Evolutionary conservation across 2,888 invertebrate genomes (phyloP).

Genomic region (Halictus ligatus): DNA sequence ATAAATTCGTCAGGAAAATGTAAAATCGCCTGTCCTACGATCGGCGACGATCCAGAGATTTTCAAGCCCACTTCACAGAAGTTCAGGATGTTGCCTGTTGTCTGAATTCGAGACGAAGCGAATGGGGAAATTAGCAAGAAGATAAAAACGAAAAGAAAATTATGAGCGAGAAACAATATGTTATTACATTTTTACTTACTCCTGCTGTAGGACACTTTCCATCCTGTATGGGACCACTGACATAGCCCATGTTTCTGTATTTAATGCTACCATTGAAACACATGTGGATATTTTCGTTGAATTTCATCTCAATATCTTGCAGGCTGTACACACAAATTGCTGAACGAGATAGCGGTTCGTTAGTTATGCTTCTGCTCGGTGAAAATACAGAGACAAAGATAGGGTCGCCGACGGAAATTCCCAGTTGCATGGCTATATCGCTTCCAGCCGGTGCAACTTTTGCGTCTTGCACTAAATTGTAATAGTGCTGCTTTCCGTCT

Average conservation of each 20-base stretch:
- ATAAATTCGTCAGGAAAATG: slow-evolving; percentile 92
- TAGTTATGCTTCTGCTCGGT: slow-evolving; percentile 94
- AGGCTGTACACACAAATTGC: slow-evolving; percentile 97
- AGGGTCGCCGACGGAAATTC: slow-evolving; percentile 91
- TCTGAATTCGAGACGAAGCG: slow-evolving; percentile 84
- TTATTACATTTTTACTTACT: slow-evolving; percentile 83
- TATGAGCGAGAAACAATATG: slow-evolving; percentile 12
- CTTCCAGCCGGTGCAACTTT: slow-evolving; percentile 94
- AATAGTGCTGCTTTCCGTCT: slow-evolving; percentile 85
- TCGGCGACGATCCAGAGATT: slow-evolving; percentile 95
- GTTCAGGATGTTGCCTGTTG: slow-evolving; percentile 95
- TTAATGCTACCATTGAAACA: slow-evolving; percentile 98
- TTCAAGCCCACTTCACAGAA: slow-evolving; percentile 97
- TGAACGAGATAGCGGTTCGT: slow-evolving; percentile 92
- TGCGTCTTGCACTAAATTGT: slow-evolving; percentile 97
- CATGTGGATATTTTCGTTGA: slow-evolving; percentile 98
- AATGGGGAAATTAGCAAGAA: background rate
- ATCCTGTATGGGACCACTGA: slow-evolving; percentile 95
- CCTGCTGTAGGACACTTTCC: slow-evolving; percentile 95
- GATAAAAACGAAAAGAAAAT: slow-evolving; percentile 8
- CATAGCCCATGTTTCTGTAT: slow-evolving; percentile 95
- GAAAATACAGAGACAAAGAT: slow-evolving; percentile 95
- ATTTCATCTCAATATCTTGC: slow-evolving; percentile 95
- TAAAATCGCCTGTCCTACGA: slow-evolving; percentile 90
- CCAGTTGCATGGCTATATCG: slow-evolving; percentile 92